phyloP scores from a whole-genome alignment of 2,113 vertebrate genomes.

The Addax nasomaculatus region DNA sequence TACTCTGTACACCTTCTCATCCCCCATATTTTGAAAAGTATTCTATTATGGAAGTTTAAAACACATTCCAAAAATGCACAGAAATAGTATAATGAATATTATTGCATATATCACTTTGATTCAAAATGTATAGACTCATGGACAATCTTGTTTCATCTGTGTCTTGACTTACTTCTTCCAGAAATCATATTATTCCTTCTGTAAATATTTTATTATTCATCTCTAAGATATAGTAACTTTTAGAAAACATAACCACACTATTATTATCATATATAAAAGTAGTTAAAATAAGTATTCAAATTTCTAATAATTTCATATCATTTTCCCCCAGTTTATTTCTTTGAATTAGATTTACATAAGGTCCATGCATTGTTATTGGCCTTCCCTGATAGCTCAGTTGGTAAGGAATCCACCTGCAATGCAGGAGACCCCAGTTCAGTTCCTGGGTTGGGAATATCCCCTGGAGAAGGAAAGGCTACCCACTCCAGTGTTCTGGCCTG shows the following conservation, averaged over 20 bases:
- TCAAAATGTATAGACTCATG: not conserved
- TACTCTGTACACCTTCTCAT: not conserved
- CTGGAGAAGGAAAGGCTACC: not conserved
- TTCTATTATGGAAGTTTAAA: not conserved
- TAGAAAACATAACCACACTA: not conserved
- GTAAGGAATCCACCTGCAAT: not conserved
- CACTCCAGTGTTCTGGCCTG: not conserved
- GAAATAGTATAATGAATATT: not conserved
- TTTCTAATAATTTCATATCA: not conserved
- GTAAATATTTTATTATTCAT: not conserved
- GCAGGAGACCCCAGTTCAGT: not conserved
- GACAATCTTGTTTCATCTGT: not conserved
- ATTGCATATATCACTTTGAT: not conserved
- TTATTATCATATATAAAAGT: not conserved
- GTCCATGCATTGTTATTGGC: not conserved
- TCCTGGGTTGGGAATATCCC: not conserved
- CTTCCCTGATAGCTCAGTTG: not conserved
- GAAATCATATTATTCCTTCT: not conserved
- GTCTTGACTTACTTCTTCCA: not conserved
- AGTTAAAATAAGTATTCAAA: not conserved
- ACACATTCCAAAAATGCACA: not conserved
- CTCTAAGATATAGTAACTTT: not conserved
- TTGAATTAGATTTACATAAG: not conserved
- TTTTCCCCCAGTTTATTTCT: not conserved
- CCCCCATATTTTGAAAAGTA: not conserved